These are phyloP conservation scores for Etheostoma perlongum DNA, from an alignment of 2,797 vertebrate species.

Conservation along the genomic window DNA sequence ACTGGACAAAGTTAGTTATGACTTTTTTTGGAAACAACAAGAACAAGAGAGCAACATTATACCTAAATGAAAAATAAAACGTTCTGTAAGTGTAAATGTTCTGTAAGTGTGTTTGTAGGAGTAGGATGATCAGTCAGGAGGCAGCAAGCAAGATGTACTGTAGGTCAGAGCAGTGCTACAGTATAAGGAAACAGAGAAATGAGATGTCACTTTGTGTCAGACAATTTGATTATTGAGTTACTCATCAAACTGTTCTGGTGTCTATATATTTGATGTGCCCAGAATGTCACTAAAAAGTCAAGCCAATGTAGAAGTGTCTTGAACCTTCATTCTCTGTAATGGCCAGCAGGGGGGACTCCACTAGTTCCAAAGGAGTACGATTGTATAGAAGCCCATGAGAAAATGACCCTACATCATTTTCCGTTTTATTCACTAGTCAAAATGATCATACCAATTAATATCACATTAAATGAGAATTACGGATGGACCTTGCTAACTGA, in stretches of 20 bases:
- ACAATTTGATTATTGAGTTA: conserved; percentile 4
- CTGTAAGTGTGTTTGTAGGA: neutral
- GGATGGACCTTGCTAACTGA: too few relatives aligned
- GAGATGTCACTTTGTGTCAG: conserved; percentile 5
- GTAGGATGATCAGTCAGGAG: neutral
- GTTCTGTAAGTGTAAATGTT: neutral
- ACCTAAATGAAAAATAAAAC: neutral
- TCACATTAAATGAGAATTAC: too few relatives aligned
- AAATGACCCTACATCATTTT: too few relatives aligned
- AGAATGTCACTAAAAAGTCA: too few relatives aligned
- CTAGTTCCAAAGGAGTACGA: too few relatives aligned
- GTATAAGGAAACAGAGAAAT: neutral
- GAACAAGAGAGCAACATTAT: neutral
- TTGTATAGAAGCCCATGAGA: too few relatives aligned
- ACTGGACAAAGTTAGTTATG: neutral
- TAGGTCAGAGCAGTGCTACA: conserved; percentile 15
- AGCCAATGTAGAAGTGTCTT: too few relatives aligned
- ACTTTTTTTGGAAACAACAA: neutral
- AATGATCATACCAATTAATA: too few relatives aligned
- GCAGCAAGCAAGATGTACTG: neutral
- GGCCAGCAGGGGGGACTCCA: too few relatives aligned
- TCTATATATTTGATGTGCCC: neutral
- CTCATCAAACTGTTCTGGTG: conserved; percentile 12
- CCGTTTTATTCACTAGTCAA: too few relatives aligned
- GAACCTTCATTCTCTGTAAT: too few relatives aligned